Conservation (phyloP, 2,888 invertebrate genomes). For the Plebejus melissa region DNA sequence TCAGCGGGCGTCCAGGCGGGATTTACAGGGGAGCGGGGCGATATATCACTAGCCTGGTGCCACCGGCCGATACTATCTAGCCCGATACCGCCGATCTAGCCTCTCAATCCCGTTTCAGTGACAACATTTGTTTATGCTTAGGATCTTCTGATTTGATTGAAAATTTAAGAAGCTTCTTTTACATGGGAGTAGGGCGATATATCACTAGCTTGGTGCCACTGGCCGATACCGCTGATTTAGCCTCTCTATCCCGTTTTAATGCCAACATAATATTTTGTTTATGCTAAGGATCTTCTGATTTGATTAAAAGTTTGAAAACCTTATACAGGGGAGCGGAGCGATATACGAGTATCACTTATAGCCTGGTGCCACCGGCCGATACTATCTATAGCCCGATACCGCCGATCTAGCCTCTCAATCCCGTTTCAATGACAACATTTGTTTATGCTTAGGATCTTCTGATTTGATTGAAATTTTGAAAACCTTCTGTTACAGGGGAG, state of each 20-base stretch:
- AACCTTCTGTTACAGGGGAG: too few species aligned
- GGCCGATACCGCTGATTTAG: slow-evolving; percentile 60
- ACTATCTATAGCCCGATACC: slow-evolving; percentile 52
- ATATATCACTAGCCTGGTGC: slow-evolving; percentile 74
- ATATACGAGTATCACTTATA: too few species aligned
- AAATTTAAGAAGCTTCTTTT: too few species aligned
- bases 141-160: neutral
- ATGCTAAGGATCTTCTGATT: neutral
- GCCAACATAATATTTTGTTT: neutral
- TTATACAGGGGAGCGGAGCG: too few species aligned
- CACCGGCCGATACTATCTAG: slow-evolving; percentile 62
- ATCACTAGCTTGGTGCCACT: slow-evolving; percentile 70
- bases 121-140: neutral
- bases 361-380: too few species aligned
- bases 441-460: neutral
- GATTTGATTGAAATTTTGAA: neutral
- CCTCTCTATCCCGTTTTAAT: slow-evolving; percentile 39
- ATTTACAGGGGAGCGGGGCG: slow-evolving; percentile 78
- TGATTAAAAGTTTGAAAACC: neutral
- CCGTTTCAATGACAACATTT: slow-evolving; percentile 21
- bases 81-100: slow-evolving; percentile 56
- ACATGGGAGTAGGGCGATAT: slow-evolving; percentile 33
- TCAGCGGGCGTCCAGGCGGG: slow-evolving; percentile 78
- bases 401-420: slow-evolving; percentile 46
- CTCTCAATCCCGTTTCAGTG: slow-evolving; percentile 37